A percentile compares a stretch with the other conserved stretches of the same genome.
Evolutionary conservation across 1,140 invertebrate species (phyloP).

Genomic region (Lutraria rhynchaena): DNA sequence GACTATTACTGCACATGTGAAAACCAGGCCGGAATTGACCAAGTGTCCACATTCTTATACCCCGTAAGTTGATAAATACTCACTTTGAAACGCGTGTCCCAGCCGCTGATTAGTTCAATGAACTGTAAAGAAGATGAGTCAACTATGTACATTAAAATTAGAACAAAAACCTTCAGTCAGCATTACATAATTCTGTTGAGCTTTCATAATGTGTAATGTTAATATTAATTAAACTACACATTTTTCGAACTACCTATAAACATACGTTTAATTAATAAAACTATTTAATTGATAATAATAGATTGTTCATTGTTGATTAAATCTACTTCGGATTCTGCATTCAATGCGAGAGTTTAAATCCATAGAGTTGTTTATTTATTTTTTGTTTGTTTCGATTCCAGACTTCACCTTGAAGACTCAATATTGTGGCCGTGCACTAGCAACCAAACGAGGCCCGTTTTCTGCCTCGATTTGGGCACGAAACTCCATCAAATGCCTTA

Average conservation of each 20-base stretch:
- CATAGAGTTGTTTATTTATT: neutral
- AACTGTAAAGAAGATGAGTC: neutral
- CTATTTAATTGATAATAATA: too few species aligned
- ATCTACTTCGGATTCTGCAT: neutral
- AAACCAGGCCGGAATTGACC: slow-evolving; percentile 87
- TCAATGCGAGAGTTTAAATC: neutral
- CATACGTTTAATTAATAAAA: too few species aligned
- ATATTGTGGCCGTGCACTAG: neutral
- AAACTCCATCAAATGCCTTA: slow-evolving; percentile 2
- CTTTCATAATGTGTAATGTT: neutral
- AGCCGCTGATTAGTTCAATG: too few species aligned
- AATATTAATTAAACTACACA: neutral
- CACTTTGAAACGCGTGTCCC: too few species aligned
- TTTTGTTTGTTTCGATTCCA: slow-evolving; percentile 11
- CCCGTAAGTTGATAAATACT: slow-evolving; percentile 83
- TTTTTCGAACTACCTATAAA: neutral
- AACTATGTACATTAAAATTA: neutral
- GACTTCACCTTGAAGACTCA: slow-evolving; percentile 11
- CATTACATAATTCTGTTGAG: neutral
- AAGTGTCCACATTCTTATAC: slow-evolving; percentile 89
- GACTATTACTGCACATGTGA: slow-evolving; percentile 88
- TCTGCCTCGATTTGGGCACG: neutral
- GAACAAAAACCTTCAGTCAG: neutral
- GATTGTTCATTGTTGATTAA: neutral
- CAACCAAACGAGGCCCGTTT: neutral